A percentile compares a stretch with the other conserved stretches of the same genome.
These are phyloP conservation scores for Philhelius pedissequus DNA, from an alignment of 2,888 invertebrate genomes.

Conservation along the genomic window DNA sequence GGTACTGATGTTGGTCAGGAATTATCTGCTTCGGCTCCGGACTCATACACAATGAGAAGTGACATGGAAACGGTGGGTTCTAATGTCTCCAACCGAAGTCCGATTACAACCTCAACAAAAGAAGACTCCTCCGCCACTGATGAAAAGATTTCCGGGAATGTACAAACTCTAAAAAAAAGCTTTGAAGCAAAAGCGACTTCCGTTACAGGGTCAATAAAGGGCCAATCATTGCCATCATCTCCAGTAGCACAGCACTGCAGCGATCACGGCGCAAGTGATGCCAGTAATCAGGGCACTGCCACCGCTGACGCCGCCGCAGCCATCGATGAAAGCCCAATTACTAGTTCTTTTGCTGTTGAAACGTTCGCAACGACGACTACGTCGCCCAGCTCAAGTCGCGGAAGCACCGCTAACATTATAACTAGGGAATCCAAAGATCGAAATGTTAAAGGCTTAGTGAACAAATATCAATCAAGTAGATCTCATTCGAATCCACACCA, in stretches of 20 bases:
- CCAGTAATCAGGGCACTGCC: constrained; percentile 39
- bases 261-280: constrained; percentile 50
- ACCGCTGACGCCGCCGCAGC: constrained; percentile 17
- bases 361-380: constrained; percentile 6
- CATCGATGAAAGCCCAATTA: constrained; percentile 14
- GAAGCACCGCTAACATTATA: constrained; percentile 54
- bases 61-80: constrained; percentile 72
- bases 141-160: constrained; percentile 84
- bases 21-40: constrained; percentile 83
- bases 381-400: constrained; percentile 20
- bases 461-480: constrained; percentile 83
- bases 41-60: constrained; percentile 75
- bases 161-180: constrained; percentile 91
- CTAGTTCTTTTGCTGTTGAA: constrained; percentile 43
- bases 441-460: constrained; percentile 88
- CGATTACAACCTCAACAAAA: background rate
- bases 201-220: constrained; percentile 74
- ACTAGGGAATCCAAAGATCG: constrained; percentile 81
- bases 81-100: constrained; percentile 32
- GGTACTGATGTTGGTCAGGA: constrained; percentile 61
- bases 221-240: constrained; percentile 82
- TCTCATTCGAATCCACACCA: constrained; percentile 75
- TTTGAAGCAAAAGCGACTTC: constrained; percentile 87
- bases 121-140: constrained; percentile 66
- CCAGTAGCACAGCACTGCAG: constrained; percentile 81